phyloP scores from a whole-genome alignment of 2,113 vertebrate genomes.

The Hipposideros armiger region DNA sequence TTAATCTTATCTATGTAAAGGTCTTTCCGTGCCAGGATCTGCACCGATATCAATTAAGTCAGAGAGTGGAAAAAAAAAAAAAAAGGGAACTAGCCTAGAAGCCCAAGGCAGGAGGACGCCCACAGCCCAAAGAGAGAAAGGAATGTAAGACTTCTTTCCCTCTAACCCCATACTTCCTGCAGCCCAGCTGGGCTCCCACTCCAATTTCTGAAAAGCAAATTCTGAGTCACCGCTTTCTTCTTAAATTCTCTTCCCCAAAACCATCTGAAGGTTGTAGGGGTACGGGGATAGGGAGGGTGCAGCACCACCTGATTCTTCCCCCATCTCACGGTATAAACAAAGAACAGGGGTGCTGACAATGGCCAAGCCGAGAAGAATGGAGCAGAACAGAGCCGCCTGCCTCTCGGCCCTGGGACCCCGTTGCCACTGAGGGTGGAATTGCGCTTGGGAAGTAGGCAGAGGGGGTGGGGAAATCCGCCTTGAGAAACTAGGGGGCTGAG shows the following conservation, averaged over 20 bases:
- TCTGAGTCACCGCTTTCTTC: slow-evolving; percentile 59
- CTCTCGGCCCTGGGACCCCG: fast-evolving
- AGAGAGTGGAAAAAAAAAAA: background rate
- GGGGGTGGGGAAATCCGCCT: background rate
- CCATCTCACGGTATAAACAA: background rate
- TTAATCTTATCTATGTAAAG: slow-evolving; percentile 46
- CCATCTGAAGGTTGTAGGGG: background rate
- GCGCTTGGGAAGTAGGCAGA: slow-evolving; percentile 14
- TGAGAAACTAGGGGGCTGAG: background rate
- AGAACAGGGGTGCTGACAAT: background rate
- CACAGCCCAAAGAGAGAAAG: background rate
- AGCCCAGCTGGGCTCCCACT: slow-evolving; percentile 60
- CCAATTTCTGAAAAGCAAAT: slow-evolving; percentile 53
- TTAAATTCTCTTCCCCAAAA: background rate
- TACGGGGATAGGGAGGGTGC: background rate
- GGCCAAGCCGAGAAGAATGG: background rate
- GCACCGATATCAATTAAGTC: background rate
- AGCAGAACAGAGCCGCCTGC: background rate
- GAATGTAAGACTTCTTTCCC: slow-evolving; percentile 66
- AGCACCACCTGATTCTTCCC: background rate
- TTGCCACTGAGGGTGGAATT: slow-evolving; percentile 5
- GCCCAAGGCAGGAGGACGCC: slow-evolving; percentile 30
- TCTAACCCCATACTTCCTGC: slow-evolving; percentile 65
- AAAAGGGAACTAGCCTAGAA: background rate
- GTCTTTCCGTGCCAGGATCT: slow-evolving; percentile 24